Evolutionary conservation across 2,888 invertebrate genomes (phyloP), one percentile per base, ranked within the genome.

Genomic region (Zonitis immaculata): DNA sequence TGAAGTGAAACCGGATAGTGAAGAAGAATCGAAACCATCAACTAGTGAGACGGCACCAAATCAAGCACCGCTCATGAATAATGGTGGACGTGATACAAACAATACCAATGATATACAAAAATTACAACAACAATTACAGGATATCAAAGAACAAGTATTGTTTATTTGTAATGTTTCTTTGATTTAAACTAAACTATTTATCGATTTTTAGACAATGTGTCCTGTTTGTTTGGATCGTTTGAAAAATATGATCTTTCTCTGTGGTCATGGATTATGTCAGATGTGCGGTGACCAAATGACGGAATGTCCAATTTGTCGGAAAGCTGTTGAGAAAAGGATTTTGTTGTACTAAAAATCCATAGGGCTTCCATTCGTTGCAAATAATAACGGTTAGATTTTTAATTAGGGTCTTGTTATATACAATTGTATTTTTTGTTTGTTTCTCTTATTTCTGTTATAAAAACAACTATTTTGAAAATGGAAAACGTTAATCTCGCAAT

Each of bases 211-310:
- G 95, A 97, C 96, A 1, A 95, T 95, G 90, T 98, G 97, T 72
- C 97, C 97, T 4, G 95, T 98, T 59, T 98, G 97, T 77, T 82
- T 98, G 80, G 97, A 98, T 79, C 88, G 96, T 27, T 81, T 96
- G 69, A 97, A 96, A 80, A 97, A 98, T 78, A 96, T 98, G 95
- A 95, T 96, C 66, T 97, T 96, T 81, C 82, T 96, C 42, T 97
- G 97, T 77, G 97, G 97, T 6, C 97, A 98, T 76, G 97, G 96
- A 63, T 91, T 95, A 59, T 97, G 97, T 75, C 97, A 97, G 79
- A 93, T 95, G 90, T 98, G 97, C 77, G 96, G 97, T 26, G 97
- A 98, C 80, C 89, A 95, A 69, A 95, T 97, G 86, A 87, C 89
- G 56, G 96, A 96, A 69, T 98, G 97, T 73, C 97, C 97, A 27